These are phyloP conservation scores for Peromyscus attwateri DNA, from an alignment of 2,797 vertebrate genomes.

Conservation along the genomic window DNA sequence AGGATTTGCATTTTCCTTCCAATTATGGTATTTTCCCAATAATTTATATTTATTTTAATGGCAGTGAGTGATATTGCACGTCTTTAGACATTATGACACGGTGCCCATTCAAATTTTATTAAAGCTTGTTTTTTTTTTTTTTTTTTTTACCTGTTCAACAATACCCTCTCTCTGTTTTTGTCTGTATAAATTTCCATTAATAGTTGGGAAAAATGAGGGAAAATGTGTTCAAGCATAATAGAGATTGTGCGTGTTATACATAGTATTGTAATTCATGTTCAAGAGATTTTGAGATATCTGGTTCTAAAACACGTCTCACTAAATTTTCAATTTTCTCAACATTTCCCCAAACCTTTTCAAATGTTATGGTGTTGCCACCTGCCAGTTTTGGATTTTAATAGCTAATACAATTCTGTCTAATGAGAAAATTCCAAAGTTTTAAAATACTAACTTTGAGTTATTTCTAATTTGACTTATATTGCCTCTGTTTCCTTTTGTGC, in stretches of 20 bases:
- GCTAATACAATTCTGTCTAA: background rate
- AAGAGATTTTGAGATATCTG: conserved; percentile 52
- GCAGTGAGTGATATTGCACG: background rate
- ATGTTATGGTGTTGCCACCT: background rate
- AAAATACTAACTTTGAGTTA: background rate
- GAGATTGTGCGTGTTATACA: background rate
- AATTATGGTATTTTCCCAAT: conserved; percentile 52
- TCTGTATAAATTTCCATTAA: conserved; percentile 7
- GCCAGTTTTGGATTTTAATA: background rate
- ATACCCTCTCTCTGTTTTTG: background rate
- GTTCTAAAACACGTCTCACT: background rate
- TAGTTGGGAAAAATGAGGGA: background rate
- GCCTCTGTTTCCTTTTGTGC: conserved; percentile 24
- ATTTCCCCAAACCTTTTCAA: conserved; percentile 12
- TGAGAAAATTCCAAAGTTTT: background rate
- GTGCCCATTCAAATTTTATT: background rate
- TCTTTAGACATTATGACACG: conserved; percentile 37
- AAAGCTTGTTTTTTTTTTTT: background rate
- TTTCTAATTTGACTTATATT: background rate
- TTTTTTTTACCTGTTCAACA: background rate
- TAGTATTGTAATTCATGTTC: background rate
- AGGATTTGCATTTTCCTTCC: conserved; percentile 65
- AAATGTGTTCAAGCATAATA: conserved; percentile 25
- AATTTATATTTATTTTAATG: conserved; percentile 51
- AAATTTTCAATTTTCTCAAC: conserved; percentile 10